phyloP scores from a whole-genome alignment of 2,797 vertebrate genomes.

The Salarias fasciatus region DNA sequence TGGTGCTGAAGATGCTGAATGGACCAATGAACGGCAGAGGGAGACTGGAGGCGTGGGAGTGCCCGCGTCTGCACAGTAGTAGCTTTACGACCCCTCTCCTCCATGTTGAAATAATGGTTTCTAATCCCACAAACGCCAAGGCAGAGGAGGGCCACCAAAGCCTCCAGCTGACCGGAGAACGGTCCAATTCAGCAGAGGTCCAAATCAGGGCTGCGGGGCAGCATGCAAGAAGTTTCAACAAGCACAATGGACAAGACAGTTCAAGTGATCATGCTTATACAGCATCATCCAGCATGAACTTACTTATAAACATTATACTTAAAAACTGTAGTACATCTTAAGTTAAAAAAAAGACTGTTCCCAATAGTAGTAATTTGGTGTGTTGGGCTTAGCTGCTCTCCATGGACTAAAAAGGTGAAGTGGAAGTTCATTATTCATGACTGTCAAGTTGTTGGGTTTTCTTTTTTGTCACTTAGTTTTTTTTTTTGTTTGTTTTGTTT shows the following conservation, averaged over 20 bases:
- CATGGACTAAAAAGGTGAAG: too few species aligned
- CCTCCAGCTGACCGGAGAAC: not conserved
- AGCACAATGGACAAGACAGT: too few species aligned
- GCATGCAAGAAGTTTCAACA: not conserved
- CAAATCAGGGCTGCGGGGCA: not conserved
- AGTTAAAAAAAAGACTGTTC: too few species aligned
- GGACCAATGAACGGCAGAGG: constrained; percentile 70
- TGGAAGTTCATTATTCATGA: too few species aligned
- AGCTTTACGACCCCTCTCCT: constrained; percentile 45
- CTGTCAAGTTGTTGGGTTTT: too few species aligned
- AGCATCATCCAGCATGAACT: not conserved
- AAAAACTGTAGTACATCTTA: too few species aligned
- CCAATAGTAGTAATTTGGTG: too few species aligned
- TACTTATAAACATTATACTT: too few species aligned
- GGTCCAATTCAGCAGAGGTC: not conserved
- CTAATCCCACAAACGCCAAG: not conserved
- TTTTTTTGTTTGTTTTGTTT: too few species aligned
- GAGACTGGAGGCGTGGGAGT: constrained; percentile 64
- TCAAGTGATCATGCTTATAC: not conserved
- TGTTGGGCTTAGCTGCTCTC: too few species aligned
- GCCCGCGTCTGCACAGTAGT: constrained; percentile 49
- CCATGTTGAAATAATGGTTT: constrained; percentile 45
- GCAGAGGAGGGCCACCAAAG: not conserved
- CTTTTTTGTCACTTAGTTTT: too few species aligned
- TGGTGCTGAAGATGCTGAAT: constrained; percentile 82